phyloP scores from a whole-genome alignment of 2,888 invertebrate genomes.

The Ophioninae sp. region DNA sequence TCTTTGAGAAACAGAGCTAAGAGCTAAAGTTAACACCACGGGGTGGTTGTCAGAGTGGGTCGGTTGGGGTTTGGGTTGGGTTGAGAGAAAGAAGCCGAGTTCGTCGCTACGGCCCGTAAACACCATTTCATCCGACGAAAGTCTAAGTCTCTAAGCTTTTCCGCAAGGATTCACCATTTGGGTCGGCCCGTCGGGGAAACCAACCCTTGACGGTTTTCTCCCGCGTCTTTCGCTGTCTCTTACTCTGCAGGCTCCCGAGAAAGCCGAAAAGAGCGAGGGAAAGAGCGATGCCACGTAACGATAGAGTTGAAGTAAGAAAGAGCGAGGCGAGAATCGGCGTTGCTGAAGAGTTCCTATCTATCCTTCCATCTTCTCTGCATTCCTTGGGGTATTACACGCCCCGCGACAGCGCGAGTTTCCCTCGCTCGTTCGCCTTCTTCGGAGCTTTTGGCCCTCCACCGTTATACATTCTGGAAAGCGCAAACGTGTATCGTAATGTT shows the following conservation, averaged over 20 bases:
- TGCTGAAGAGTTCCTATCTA: conserved; percentile 72
- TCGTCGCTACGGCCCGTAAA: conserved; percentile 70
- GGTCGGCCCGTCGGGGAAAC: conserved; percentile 60
- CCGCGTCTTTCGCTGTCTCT: conserved; percentile 51
- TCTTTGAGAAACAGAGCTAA: conserved; percentile 23
- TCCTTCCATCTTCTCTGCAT: conserved; percentile 80
- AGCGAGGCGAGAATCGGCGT: conserved; percentile 38
- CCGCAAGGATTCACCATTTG: conserved; percentile 76
- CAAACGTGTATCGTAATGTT: conserved; percentile 13
- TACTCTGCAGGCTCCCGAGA: conserved; percentile 29
- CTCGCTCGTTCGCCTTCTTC: conserved; percentile 56
- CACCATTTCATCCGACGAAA: conserved; percentile 74
- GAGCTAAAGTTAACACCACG: conserved; percentile 34
- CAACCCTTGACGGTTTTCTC: conserved; percentile 61
- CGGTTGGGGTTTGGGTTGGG: conserved; percentile 40
- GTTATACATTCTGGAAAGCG: conserved; percentile 8
- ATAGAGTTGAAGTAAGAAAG: conserved; percentile 42
- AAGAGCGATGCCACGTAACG: conserved; percentile 26
- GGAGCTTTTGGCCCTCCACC: conserved; percentile 50
- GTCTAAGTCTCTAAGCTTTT: conserved; percentile 78
- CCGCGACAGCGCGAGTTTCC: conserved; percentile 67
- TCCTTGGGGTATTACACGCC: conserved; percentile 80
- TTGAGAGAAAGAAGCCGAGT: conserved; percentile 45
- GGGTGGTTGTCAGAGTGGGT: conserved; percentile 6
- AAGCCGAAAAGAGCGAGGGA: conserved; percentile 35